Evolutionary conservation across 1,140 invertebrate genomes (phyloP), one percentile per base, ranked within the genome.

Genomic region (Formica selysi): DNA sequence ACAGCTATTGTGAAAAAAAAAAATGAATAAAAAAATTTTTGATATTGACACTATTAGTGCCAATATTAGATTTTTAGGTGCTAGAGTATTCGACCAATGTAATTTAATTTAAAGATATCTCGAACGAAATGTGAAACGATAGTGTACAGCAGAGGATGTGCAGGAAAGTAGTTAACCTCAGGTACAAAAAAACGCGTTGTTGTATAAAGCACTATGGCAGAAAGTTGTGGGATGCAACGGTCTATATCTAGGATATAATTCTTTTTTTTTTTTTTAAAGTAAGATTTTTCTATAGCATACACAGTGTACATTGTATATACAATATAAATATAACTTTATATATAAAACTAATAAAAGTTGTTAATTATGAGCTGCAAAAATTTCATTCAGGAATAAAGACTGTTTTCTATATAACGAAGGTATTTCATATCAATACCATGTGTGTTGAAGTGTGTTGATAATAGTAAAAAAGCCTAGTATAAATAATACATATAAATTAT

Each of bases 291-390:
- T 80, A 29, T 32, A 89, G 80, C 70, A 32, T 32, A 83, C 16
- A 38, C 19, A 57, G 87, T 91, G 79, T 87, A 87, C 51, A 71
- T 85, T 92, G 91, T 92, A 32, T 32, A 32, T 32, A 32, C 3
- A 32, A 32, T 32, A 32, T 32, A 92, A 86, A 92, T 92, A 92
- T 29, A 73, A 80, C 71, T 88, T 64, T 91, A 90, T 90, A 91
- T 78, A 90, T 62, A 87, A 83, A 36, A 36, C 68, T 48, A 80
- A 89, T 89, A 86, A 90, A 86, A 80, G 51, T 84, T 85, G 80
- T 91, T 89, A 71, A 80, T 78, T 48, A 65, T n/a, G 59, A 89
- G 41, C 76, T 88, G 38, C 22, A 13, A 87, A 76, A 13, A 62
- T 86, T 64, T 74, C 26, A 38, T 74, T 41, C 19, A 11, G 26